Percentiles rank a stretch among this genome's conserved stretches.
These are phyloP conservation scores for Temnothorax curvispinosus DNA, from an alignment of 1,140 invertebrate genomes.

Conservation along the genomic window DNA sequence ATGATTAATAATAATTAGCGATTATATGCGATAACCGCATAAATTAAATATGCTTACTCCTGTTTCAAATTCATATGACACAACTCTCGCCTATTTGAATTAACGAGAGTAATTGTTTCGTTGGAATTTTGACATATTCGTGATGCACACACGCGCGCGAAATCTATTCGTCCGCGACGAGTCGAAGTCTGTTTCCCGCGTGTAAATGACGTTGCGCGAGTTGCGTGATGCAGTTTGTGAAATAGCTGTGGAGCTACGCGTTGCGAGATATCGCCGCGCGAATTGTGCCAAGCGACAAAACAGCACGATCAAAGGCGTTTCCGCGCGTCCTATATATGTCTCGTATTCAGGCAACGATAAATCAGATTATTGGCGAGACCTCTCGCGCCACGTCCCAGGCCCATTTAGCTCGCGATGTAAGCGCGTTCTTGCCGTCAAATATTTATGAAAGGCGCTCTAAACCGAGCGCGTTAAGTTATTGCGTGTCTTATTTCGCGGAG, in stretches of 20 bases:
- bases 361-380: constrained; percentile 28
- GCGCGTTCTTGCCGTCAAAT: neutral
- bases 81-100: neutral
- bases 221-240: constrained; percentile 23
- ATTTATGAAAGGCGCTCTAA: constrained; percentile 17
- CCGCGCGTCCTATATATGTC: neutral
- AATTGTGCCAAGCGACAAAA: neutral
- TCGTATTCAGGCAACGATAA: constrained; percentile 25
- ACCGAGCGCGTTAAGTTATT: constrained; percentile 31
- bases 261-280: neutral
- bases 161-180: constrained; percentile 10
- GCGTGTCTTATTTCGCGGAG: constrained; percentile 35
- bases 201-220: constrained; percentile 17
- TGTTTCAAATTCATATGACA: neutral
- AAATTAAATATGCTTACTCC: constrained; percentile 41
- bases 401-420: neutral
- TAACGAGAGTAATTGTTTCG: neutral
- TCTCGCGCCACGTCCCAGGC: neutral
- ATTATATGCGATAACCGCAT: constrained; percentile 4
- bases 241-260: neutral
- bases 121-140: constrained; percentile 14
- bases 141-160: neutral
- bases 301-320: neutral
- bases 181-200: constrained; percentile 25
- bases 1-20: constrained; percentile 37